A percentile compares a stretch with the other conserved stretches of the same genome.
phyloP scores from a whole-genome alignment of 1,140 invertebrate genomes.

The Monomorium pharaonis region DNA sequence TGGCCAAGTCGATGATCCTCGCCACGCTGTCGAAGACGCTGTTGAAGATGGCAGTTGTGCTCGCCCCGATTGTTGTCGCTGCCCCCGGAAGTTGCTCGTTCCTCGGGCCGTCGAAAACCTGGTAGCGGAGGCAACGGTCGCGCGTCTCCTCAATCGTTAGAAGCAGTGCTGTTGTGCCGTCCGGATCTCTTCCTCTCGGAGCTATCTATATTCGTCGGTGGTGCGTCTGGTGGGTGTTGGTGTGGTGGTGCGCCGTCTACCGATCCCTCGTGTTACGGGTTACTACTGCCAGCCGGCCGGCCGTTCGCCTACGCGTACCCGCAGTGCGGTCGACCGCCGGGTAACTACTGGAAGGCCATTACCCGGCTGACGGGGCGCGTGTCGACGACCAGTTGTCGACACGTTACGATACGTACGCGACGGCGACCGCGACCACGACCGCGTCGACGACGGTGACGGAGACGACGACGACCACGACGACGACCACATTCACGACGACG shows the following conservation, averaged over 20 bases:
- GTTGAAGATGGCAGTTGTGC: constrained; percentile 44
- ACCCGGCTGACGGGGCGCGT: constrained; percentile 37
- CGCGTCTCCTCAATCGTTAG: constrained; percentile 49
- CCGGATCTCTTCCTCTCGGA: constrained; percentile 63
- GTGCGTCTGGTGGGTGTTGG: constrained; percentile 68
- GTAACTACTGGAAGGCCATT: constrained; percentile 25
- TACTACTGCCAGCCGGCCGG: constrained; percentile 63
- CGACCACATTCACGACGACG: constrained; percentile 42
- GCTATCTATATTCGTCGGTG: constrained; percentile 58
- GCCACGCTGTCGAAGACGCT: constrained; percentile 48
- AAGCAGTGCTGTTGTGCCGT: constrained; percentile 68
- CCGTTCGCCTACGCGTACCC: constrained; percentile 63
- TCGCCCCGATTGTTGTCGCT: constrained; percentile 32
- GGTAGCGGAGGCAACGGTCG: constrained; percentile 70
- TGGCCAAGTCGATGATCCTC: constrained; percentile 7
- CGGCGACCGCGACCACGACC: constrained; percentile 37
- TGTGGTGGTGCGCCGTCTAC: constrained; percentile 70
- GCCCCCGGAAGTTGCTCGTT: constrained; percentile 58
- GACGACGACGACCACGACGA: constrained; percentile 4
- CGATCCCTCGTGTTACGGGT: constrained; percentile 60
- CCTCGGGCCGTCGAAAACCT: constrained; percentile 63
- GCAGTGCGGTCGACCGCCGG: constrained; percentile 65
- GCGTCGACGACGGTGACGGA: constrained; percentile 1
- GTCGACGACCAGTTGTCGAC: constrained; percentile 35
- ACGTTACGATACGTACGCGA: constrained; percentile 48